Evolutionary conservation across 2,113 vertebrate species (phyloP), one percentile per base, ranked within the genome.

Genomic region (Macrotis lagotis): DNA sequence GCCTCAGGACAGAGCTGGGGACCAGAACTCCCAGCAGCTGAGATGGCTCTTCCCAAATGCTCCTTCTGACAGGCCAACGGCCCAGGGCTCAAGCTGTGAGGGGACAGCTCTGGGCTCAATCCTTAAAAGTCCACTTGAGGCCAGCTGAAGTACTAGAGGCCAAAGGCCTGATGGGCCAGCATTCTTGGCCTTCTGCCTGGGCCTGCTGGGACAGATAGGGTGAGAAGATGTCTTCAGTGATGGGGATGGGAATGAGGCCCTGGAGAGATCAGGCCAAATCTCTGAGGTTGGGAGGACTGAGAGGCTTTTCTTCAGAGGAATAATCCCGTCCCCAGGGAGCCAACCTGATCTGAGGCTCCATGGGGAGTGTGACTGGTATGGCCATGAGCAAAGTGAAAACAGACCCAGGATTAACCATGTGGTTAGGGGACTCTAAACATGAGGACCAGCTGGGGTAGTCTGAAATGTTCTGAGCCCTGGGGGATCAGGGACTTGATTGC

Each of bases 41-140:
- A 74, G 6, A 74, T 2, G 16, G 16, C n/a, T 31, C 52, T 66
- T 26, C 16, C 28, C 22, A 8, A 31, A 95, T 49, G 88, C 59
- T 91, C 92, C 66, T 94, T 51, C 52, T 1, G 9, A 91, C 88
- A 10, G 93, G 90, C 52, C 90, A 1, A 3, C 51, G 52, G 51
- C 74, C 91, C 37, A 47, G 96, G 52, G 89, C 92, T 0, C 0
- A 1, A 25, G 59, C 74, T 88, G 22, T 28, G 66, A 59, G 66
- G 66, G 55, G 37, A n/a, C 16, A 0, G 2, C 89, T 97, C 96
- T 49, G 37, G 10, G 25, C 44, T 93, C 53, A 89, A 95, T 96
- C 97, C 97, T 97, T 98, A 96, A 98, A 97, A 97, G 97, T 97
- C 96, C 96, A 92, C 10, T 55, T 3, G 0, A 74, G 90, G 59